Conservation (phyloP, 2,113 vertebrate genomes). For the Aegotheles bennettii region DNA sequence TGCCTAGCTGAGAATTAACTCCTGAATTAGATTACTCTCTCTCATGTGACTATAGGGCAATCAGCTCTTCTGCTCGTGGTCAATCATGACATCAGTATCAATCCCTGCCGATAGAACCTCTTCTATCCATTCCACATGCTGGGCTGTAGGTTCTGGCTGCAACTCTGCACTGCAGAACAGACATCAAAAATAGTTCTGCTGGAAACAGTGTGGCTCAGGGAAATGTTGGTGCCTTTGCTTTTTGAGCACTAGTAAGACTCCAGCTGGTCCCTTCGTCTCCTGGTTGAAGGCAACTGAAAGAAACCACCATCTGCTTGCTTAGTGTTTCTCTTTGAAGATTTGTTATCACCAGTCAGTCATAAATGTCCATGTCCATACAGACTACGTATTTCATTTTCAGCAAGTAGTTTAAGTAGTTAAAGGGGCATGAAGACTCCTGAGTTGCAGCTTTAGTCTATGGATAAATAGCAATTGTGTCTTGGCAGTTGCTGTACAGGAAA, state of each 20-base stretch:
- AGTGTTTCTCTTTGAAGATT: not conserved
- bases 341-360: not conserved
- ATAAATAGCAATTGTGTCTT: not conserved
- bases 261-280: not conserved
- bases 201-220: not conserved
- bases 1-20: not conserved
- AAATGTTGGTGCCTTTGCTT: not conserved
- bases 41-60: not conserved
- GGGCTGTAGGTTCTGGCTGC: not conserved
- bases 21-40: not conserved
- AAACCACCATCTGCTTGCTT: slow-evolving; percentile 4
- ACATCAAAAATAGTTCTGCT: not conserved
- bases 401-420: not conserved
- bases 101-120: not conserved
- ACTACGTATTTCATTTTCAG: not conserved
- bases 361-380: not conserved
- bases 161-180: not conserved
- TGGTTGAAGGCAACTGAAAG: not conserved
- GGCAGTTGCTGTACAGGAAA: not conserved
- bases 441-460: not conserved
- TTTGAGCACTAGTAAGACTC: not conserved
- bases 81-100: not conserved
- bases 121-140: not conserved
- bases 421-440: not conserved
- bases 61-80: not conserved